phyloP scores from a whole-genome alignment of 2,113 vertebrate genomes.

The Dermatemys mawii region DNA sequence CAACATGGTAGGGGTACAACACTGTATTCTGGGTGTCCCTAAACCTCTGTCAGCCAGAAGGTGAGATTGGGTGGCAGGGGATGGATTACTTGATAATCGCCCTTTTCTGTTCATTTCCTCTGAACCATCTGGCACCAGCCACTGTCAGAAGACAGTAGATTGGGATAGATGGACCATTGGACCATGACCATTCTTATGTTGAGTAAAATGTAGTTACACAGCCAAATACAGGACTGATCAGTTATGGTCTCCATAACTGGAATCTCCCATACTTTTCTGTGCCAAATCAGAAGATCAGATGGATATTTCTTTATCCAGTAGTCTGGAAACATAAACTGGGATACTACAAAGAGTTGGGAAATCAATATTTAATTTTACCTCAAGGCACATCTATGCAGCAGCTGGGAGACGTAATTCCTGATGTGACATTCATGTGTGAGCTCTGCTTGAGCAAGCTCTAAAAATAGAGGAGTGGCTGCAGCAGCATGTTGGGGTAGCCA shows the following conservation, averaged over 20 bases:
- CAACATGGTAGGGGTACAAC: no score
- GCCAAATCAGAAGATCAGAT: neutral
- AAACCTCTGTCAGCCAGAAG: neutral
- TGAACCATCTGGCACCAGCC: neutral
- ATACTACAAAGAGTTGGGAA: neutral
- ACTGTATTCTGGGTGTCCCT: no score
- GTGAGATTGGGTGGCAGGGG: neutral
- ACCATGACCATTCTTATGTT: no score
- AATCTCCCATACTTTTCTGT: neutral
- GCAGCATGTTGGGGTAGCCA: neutral
- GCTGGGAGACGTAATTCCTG: neutral
- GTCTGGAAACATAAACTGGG: neutral
- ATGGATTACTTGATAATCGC: neutral
- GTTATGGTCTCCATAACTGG: neutral
- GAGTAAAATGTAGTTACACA: neutral
- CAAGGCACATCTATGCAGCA: neutral
- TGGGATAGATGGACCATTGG: neutral
- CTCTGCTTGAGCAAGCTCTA: neutral
- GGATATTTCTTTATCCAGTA: neutral
- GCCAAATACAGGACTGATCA: neutral
- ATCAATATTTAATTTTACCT: neutral
- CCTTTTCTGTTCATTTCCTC: neutral
- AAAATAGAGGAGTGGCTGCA: no score
- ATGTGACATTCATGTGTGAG: neutral
- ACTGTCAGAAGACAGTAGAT: neutral